Conservation (phyloP, 2,888 invertebrate species). For the Lymantria dispar region DNA sequence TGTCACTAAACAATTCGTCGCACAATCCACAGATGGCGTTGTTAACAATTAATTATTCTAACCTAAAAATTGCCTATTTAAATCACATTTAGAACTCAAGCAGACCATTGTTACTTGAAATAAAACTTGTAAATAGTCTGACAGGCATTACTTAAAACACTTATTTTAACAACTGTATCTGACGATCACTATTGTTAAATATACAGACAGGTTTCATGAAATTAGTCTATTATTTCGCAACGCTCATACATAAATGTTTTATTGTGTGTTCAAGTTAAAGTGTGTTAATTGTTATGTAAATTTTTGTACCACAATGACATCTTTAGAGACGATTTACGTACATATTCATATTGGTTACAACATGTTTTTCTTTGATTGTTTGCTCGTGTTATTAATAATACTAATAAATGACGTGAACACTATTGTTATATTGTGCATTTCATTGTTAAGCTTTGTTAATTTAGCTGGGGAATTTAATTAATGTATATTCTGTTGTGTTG, state of each 20-base stretch:
- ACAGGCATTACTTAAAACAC: slow-evolving; percentile 29
- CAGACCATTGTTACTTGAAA: slow-evolving; percentile 8
- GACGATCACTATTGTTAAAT: slow-evolving; percentile 24
- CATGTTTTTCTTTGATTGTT: slow-evolving; percentile 46
- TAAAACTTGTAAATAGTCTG: slow-evolving; percentile 25
- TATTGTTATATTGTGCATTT: slow-evolving; percentile 16
- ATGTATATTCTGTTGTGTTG: background rate
- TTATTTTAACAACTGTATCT: slow-evolving; percentile 38
- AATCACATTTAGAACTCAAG: background rate
- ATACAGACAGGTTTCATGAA: slow-evolving; percentile 43
- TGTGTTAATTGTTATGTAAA: slow-evolving; percentile 48
- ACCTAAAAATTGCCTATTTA: slow-evolving; percentile 1
- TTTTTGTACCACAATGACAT: slow-evolving; percentile 34
- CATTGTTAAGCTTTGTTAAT: slow-evolving; percentile 15
- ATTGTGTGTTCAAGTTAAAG: slow-evolving; percentile 37
- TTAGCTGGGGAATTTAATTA: slow-evolving; percentile 1
- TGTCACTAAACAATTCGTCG: slow-evolving; percentile 1
- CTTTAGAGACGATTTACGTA: slow-evolving; percentile 44
- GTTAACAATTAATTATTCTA: slow-evolving; percentile 6
- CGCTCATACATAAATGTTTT: slow-evolving; percentile 38
- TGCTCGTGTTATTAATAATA: slow-evolving; percentile 42
- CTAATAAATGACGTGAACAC: slow-evolving; percentile 49
- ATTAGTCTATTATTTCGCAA: slow-evolving; percentile 54
- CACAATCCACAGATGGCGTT: slow-evolving; percentile 4
- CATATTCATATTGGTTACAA: slow-evolving; percentile 38